Conservation (phyloP, 2,797 vertebrate species). For the Leptoclinus maculatus region DNA sequence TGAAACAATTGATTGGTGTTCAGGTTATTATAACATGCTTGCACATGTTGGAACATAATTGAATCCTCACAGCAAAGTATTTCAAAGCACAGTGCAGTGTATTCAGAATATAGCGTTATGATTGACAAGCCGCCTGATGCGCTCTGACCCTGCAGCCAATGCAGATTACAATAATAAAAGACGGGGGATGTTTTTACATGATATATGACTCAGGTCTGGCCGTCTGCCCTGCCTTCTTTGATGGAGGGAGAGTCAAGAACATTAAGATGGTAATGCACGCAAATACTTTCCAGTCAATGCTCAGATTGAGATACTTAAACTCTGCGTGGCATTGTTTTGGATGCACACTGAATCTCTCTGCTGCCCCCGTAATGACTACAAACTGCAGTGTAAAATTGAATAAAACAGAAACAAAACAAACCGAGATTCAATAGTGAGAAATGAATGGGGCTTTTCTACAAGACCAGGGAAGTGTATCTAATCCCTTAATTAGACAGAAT, state of each 20-base stretch:
- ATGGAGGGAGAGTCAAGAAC: slow-evolving; percentile 54
- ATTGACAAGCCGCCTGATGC: slow-evolving; percentile 12
- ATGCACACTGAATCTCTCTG: slow-evolving; percentile 47
- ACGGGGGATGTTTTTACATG: slow-evolving; percentile 1
- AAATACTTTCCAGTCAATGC: slow-evolving; percentile 51
- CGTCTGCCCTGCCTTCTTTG: slow-evolving; percentile 30
- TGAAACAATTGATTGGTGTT: neutral
- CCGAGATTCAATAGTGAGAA: slow-evolving; percentile 75
- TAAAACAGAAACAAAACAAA: slow-evolving; percentile 71
- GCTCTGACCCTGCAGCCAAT: slow-evolving; percentile 13
- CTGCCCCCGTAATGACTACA: slow-evolving; percentile 70
- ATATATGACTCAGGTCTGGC: slow-evolving; percentile 16
- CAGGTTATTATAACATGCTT: neutral
- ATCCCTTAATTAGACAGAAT: slow-evolving; percentile 76
- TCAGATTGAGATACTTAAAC: slow-evolving; percentile 50
- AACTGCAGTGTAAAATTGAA: slow-evolving; percentile 74
- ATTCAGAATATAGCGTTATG: slow-evolving; percentile 8
- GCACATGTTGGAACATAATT: neutral
- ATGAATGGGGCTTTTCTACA: slow-evolving; percentile 77
- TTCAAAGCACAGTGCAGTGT: neutral
- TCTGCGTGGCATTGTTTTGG: slow-evolving; percentile 45
- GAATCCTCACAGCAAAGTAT: neutral
- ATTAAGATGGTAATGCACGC: slow-evolving; percentile 58
- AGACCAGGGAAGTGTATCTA: slow-evolving; percentile 72
- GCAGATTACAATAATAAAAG: slow-evolving; percentile 21